Conservation (phyloP, 2,888 invertebrate genomes). For the Synanthedon myopaeformis region DNA sequence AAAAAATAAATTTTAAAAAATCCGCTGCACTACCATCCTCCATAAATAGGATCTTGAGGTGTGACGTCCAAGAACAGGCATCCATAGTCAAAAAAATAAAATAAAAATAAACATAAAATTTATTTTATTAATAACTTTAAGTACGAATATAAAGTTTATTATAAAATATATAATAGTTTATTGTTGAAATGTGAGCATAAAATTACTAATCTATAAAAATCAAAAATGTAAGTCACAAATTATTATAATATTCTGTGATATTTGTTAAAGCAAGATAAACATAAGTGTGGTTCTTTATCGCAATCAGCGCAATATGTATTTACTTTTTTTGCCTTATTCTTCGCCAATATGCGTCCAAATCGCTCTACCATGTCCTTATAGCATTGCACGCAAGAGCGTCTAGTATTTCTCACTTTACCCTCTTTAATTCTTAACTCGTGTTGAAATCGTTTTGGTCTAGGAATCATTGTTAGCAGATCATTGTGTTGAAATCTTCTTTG, state of each 20-base stretch:
- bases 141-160: too few species aligned
- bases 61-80: too few species aligned
- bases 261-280: slow-evolving; percentile 9
- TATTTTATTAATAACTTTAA: too few species aligned
- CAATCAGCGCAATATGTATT: slow-evolving; percentile 12
- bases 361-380: slow-evolving; percentile 1
- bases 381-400: slow-evolving; percentile 1
- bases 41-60: too few species aligned
- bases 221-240: background rate
- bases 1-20: too few species aligned
- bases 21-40: too few species aligned
- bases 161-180: background rate
- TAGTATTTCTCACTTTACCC: background rate
- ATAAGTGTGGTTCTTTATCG: slow-evolving; percentile 7
- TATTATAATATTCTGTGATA: background rate
- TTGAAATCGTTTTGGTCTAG: slow-evolving; percentile 1
- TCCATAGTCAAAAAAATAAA: too few species aligned
- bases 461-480: background rate
- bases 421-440: slow-evolving; percentile 1
- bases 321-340: slow-evolving; percentile 7
- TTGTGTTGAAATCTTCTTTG: background rate
- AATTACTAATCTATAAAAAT: background rate
- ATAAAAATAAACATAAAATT: too few species aligned
- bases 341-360: slow-evolving; percentile 1
- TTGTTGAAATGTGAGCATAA: too few species aligned